phyloP scores from a whole-genome alignment of 2,797 vertebrate genomes.

The Rhadinocentrus ornatus region DNA sequence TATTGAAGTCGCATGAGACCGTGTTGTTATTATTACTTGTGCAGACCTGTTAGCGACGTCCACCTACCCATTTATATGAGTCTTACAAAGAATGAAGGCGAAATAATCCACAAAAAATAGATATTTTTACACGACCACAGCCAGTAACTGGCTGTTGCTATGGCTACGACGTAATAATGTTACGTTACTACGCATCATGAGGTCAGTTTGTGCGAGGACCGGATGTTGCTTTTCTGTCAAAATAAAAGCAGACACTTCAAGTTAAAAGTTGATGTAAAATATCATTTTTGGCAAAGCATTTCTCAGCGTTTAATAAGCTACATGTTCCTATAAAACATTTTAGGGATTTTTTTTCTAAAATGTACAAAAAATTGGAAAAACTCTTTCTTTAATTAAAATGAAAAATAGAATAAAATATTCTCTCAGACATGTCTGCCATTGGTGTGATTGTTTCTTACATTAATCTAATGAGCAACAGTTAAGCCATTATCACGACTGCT shows the following conservation, averaged over 20 bases:
- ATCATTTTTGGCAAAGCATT: not conserved
- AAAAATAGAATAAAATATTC: not conserved
- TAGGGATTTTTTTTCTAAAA: not conserved
- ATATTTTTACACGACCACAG: not conserved
- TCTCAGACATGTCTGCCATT: not conserved
- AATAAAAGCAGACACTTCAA: slow-evolving; percentile 37
- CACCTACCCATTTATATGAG: slow-evolving; percentile 63
- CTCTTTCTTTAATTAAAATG: not conserved
- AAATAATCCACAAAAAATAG: not conserved
- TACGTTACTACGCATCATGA: not conserved
- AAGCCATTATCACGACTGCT: not conserved
- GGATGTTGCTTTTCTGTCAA: slow-evolving; percentile 22
- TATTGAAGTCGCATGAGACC: not conserved
- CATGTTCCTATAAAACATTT: too few species aligned
- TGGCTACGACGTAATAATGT: slow-evolving; percentile 55
- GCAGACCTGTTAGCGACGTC: not conserved
- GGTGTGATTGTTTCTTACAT: not conserved
- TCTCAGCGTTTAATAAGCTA: not conserved
- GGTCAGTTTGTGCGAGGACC: not conserved
- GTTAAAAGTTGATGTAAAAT: not conserved
- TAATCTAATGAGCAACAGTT: slow-evolving; percentile 17
- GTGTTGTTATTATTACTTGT: not conserved
- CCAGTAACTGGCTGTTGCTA: slow-evolving; percentile 46
- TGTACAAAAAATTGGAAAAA: not conserved
- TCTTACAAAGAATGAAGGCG: not conserved